Conservation (phyloP, 2,888 invertebrate species). For the Lutraria lutraria region DNA sequence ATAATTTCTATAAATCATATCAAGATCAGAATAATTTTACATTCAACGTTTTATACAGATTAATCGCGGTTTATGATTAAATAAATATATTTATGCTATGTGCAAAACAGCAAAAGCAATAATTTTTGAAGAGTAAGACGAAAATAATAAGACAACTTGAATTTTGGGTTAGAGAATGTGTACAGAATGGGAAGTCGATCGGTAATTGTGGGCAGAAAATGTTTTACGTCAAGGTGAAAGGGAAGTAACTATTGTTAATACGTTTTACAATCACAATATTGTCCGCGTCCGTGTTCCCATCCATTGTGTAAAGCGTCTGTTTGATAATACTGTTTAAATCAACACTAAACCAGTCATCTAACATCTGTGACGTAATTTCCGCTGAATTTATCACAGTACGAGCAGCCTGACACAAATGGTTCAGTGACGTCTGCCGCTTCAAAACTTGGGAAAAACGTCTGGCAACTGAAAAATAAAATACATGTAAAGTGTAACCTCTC, state of each 20-base stretch:
- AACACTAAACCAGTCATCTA: conserved; percentile 87
- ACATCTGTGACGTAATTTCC: conserved; percentile 87
- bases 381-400: conserved; percentile 87
- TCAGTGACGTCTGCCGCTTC: conserved; percentile 87
- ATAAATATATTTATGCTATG: no score
- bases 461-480: conserved; percentile 83
- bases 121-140: no score
- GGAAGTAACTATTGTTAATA: conserved; percentile 68
- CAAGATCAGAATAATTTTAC: no score
- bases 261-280: conserved; percentile 84
- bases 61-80: no score
- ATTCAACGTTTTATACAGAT: no score
- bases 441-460: conserved; percentile 87
- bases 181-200: no score
- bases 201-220: no score
- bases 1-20: no score
- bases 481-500: no score
- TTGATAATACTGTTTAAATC: conserved; percentile 87
- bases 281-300: conserved; percentile 82
- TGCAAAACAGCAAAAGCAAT: no score
- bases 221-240: neutral
- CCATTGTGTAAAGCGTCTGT: conserved; percentile 87
- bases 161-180: no score
- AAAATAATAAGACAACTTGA: no score
- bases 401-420: conserved; percentile 87